Evolutionary conservation across 1,140 invertebrate species (phyloP), one percentile per base, ranked within the genome.

Genomic region (Dinoponera quadriceps): DNA sequence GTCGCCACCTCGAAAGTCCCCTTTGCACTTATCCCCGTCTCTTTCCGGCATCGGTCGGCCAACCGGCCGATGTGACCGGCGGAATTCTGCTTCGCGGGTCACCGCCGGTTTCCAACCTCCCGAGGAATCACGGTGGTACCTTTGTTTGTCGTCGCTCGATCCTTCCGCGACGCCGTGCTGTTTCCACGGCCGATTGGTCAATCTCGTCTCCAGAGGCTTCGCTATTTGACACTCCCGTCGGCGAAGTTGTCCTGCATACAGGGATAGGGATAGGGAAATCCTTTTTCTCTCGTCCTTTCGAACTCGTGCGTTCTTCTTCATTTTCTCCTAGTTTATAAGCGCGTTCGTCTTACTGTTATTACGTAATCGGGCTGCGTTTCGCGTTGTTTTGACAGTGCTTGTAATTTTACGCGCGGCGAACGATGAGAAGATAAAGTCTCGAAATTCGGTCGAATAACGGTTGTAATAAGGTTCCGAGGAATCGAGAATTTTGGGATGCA

Each of bases 21-120:
- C 69, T 86, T 85, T 83, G 80, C 84, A 83, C 84, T 90, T 90
- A 87, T 65, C 62, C 83, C 63, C 18, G n/a, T 65, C 38, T 20
- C 48, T 48, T 11, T 49, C 22, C 22, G 48, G 16, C n/a, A n/a
- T n/a, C n/a, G 9, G 14, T 55, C 62, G 51, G 55, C 54, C 44
- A 27, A 27, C 44, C 62, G 18, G 48, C 20, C 14, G 11, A 9
- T 44, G 4, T 44, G 38, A 44, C 38, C 9, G 38, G 9, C 3
- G 29, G 74, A 78, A 78, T 55, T 29, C 75, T 63, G 18, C n/a
- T 44, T 60, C 49, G 72, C 29, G 62, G 48, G 65, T 80, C 51
- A 83, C 54, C 44, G 33, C 25, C 55, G 48, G 33, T 16, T 49
- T 74, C 16, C 57, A 38, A 44, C 51, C 85, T 66, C 86, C 38